These are phyloP conservation scores for Aegypius monachus DNA, from an alignment of 2,113 vertebrate species.

Conservation along the genomic window DNA sequence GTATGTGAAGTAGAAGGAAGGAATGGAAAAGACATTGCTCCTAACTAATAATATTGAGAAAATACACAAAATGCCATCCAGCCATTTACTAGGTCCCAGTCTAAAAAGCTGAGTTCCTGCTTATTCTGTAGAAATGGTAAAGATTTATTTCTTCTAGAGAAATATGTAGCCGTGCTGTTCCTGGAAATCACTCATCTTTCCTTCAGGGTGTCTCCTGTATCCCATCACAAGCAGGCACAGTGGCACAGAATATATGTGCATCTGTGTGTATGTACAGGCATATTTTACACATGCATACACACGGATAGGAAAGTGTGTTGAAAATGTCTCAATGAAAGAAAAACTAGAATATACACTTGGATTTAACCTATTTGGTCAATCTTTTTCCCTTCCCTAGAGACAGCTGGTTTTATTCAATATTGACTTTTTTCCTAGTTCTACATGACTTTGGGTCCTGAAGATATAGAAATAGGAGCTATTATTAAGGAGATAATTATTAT, in stretches of 20 bases:
- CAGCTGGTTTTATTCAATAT: not conserved
- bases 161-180: not conserved
- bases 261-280: not conserved
- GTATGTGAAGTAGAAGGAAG: not conserved
- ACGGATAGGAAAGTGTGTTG: not conserved
- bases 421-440: not conserved
- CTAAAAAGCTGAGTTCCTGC: not conserved
- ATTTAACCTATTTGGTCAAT: not conserved
- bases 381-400: not conserved
- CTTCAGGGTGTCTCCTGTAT: not conserved
- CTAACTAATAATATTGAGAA: not conserved
- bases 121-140: not conserved
- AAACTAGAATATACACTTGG: not conserved
- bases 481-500: not conserved
- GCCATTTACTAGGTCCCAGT: not conserved
- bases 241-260: not conserved
- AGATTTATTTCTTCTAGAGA: not conserved
- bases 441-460: not conserved
- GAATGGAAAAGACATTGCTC: not conserved
- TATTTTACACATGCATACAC: not conserved
- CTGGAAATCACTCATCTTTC: not conserved
- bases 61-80: not conserved
- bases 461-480: not conserved
- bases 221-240: not conserved
- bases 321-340: not conserved